Base-by-base conservation (phyloP, 2,888 invertebrate genomes). In the Empis stercorea region DNA sequence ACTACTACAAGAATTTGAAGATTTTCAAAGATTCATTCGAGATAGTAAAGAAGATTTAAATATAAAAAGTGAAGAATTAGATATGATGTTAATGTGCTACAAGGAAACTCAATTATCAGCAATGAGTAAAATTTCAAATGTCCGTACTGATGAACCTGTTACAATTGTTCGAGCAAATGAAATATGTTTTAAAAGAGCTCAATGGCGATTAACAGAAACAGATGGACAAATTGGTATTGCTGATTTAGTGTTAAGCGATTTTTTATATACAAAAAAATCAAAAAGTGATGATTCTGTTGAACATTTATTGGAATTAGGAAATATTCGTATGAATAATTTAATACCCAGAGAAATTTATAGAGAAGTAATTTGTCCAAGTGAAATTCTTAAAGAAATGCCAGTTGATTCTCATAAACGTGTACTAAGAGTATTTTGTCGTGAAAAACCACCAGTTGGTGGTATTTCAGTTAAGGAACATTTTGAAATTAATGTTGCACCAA, bases 401-500 rank as follows among this genome's bases (percentile, higher is more conserved):
- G 83, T 94, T 27, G 93, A 94, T 50, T 66, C 67, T 2, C 80
- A 92, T 36, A 89, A 91, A 70, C 81, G 93, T 61, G 91, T 95
- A 16, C 71, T 99, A 53, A 78, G 97, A 52, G 87, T 99, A 42
- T 92, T 95, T 70, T 96, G 97, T 58, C 78, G 95, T 50, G 97
- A 97, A 71, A 85, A 88, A 55, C 91, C 93, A 41, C 95, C 94
- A 0, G 97, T 97, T 7, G 96, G 95, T n/a, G 99, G 99, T 3
- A 99, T 99, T 57, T 88, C 94, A 0, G 93, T 99, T 13, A 99
- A 97, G 66, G 97, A 99, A 64, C 95, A 96, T 71, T 95, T 99
- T 67, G 99, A 99, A 73, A 93, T 97, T 54, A 96, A 96, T 71
- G 86, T 97, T 39, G 91, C 93, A 13, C 96, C 97, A 10, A 79